Evolutionary conservation across 2,797 vertebrate species (phyloP), one percentile per base, ranked within the genome.

Genomic region (Pagetopsis macropterus): DNA sequence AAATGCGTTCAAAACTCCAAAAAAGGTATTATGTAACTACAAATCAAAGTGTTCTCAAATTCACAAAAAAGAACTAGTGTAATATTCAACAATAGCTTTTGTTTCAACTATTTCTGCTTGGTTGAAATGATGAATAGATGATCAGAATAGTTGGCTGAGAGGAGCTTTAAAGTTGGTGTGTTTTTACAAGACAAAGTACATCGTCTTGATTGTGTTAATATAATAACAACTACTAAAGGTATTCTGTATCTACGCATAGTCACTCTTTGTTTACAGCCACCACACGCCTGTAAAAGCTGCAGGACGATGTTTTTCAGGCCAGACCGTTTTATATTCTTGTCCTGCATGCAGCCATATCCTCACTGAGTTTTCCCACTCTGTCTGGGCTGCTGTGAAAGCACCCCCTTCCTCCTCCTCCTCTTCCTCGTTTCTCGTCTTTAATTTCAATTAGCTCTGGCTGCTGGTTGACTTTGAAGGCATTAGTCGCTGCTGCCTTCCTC

Each of bases 381-480:
- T 55, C 17, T 4, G 37, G 3, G 44, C 49, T 64, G 10, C 62
- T 65, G 76, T 72, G 71, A 78, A 70, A 12, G 59, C 71, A 65
- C 48, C 5, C 0, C 1, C 33, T 9, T 37, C 33, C 33, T 37
- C 17, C n/a, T 48, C 41, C 46, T 33, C 43, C 1, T 7, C 4
- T 23, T 54, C 49, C 75, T 59, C 9, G 9, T 80, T 60, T 81
- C 79, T 78, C 81, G 70, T 89, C 81, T 88, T 90, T 91, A 73
- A 89, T 92, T 89, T 89, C 87, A 84, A 79, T 91, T 89, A 87
- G 82, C 81, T 87, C 76, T 74, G 86, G 84, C 81, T 75, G 85
- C 87, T 79, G 62, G 58, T 87, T 66, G 65, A 71, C 90, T 92
- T 90, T 91, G 89, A 87, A 86, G 82, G 65, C 70, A 76, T 91